phyloP scores from a whole-genome alignment of 2,113 vertebrate species.

The Nestor notabilis region DNA sequence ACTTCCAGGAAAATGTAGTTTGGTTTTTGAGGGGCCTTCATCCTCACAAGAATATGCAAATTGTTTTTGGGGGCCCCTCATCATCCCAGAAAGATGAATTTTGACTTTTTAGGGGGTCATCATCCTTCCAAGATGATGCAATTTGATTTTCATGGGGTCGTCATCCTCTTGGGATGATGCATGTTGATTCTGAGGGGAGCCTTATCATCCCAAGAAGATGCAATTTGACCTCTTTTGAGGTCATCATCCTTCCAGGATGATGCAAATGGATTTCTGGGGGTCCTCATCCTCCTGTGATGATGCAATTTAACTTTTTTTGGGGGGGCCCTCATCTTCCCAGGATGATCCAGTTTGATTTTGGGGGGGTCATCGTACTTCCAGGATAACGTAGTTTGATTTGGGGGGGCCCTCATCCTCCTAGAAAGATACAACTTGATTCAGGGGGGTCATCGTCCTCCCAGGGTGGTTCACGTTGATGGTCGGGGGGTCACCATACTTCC shows the following conservation, averaged over 20 bases:
- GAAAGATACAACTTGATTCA: not conserved
- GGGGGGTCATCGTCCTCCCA: not conserved
- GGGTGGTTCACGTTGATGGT: no score
- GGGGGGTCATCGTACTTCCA: not conserved
- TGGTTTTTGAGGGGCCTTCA: not conserved
- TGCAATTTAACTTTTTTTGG: not conserved
- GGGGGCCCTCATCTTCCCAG: no score
- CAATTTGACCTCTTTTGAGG: fast-evolving
- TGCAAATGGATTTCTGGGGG: not conserved
- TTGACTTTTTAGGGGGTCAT: fast-evolving
- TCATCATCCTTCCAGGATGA: fast-evolving
- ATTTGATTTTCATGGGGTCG: not conserved
- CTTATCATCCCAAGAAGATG: no score
- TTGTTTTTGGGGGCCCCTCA: not conserved
- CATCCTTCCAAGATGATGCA: not conserved
- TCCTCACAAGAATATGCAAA: fast-evolving
- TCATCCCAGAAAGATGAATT: not conserved
- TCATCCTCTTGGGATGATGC: not conserved
- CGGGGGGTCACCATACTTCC: no score
- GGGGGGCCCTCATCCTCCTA: fast-evolving
- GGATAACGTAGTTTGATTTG: not conserved
- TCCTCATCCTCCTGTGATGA: no score
- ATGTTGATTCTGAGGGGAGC: not conserved
- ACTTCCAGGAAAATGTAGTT: fast-evolving
- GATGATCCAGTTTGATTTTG: no score